phyloP scores from a whole-genome alignment of 2,888 invertebrate genomes.

The Argyresthia albistria region DNA sequence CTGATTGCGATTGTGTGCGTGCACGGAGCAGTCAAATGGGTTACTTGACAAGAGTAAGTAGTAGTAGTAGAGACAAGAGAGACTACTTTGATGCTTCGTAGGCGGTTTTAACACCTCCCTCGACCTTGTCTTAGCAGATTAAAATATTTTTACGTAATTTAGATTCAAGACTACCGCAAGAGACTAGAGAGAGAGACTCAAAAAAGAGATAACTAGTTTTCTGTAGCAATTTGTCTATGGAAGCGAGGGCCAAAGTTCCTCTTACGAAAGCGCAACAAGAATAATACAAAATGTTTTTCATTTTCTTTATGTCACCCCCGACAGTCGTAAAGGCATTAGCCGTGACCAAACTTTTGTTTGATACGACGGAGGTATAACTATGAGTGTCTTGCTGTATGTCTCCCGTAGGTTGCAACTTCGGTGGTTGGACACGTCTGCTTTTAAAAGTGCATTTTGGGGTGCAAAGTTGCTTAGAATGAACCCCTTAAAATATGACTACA shows the following conservation, averaged over 20 bases:
- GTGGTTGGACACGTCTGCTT: neutral
- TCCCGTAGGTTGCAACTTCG: neutral
- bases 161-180: too few relatives aligned
- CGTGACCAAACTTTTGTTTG: constrained; percentile 84
- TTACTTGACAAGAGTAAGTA: too few relatives aligned
- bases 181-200: neutral
- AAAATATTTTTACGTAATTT: too few relatives aligned
- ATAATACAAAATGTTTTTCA: constrained; percentile 85
- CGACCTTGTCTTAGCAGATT: too few relatives aligned
- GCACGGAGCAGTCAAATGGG: too few relatives aligned
- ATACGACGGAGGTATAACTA: constrained; percentile 62
- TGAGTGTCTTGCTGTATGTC: constrained; percentile 27
- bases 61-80: too few relatives aligned
- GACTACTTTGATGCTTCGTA: too few relatives aligned
- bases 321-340: constrained; percentile 90
- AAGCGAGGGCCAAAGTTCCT: constrained; percentile 56
- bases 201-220: constrained; percentile 43
- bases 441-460: neutral
- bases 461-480: too few relatives aligned
- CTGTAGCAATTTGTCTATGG: constrained; percentile 63
- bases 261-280: constrained; percentile 71
- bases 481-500: too few relatives aligned
- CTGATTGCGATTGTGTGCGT: too few relatives aligned
- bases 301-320: constrained; percentile 91
- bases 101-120: too few relatives aligned